These are phyloP conservation scores for Merops nubicus DNA, from an alignment of 2,113 vertebrate genomes.

Conservation along the genomic window DNA sequence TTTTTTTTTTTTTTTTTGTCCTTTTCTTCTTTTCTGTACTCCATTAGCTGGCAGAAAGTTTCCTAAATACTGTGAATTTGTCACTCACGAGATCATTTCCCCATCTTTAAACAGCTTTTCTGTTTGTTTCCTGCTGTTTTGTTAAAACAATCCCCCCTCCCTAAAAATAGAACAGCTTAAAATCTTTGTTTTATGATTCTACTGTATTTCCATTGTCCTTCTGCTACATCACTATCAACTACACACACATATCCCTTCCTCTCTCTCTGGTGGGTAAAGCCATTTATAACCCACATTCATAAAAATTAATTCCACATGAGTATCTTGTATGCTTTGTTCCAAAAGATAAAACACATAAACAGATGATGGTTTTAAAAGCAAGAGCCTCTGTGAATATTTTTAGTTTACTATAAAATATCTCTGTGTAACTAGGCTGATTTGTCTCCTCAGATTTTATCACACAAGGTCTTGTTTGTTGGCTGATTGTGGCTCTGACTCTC, in stretches of 20 bases:
- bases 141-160: fast-evolving
- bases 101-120: not conserved
- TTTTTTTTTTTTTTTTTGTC: not conserved
- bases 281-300: not conserved
- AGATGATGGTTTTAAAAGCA: not conserved
- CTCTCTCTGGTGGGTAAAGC: fast-evolving
- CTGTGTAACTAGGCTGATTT: not conserved
- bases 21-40: not conserved
- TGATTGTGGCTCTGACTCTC: not conserved
- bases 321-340: not conserved
- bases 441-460: not conserved
- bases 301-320: not conserved
- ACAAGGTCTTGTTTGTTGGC: not conserved
- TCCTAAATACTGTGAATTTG: not conserved
- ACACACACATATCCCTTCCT: not conserved
- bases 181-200: not conserved
- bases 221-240: not conserved
- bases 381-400: not conserved
- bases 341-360: not conserved
- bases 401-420: not conserved
- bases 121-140: not conserved
- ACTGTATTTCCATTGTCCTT: not conserved
- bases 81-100: fast-evolving
- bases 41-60: not conserved
- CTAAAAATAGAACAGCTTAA: fast-evolving